Percentiles rank a stretch among this genome's conserved stretches.
These are phyloP conservation scores for Pseudolaguvia tuberculata DNA, from an alignment of 2,113 vertebrate genomes.

Conservation along the genomic window DNA sequence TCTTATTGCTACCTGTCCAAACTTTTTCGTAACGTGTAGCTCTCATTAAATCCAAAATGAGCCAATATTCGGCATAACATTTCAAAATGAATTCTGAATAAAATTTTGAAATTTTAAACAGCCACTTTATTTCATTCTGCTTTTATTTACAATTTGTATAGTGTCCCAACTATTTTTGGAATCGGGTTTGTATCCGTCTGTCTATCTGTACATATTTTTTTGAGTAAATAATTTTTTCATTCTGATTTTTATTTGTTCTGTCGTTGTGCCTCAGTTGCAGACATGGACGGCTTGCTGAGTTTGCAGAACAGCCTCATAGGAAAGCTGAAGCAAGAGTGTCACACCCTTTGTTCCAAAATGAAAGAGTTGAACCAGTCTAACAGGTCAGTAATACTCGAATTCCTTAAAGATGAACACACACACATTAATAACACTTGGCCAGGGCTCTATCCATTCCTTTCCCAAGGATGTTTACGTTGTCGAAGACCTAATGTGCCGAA, in stretches of 20 bases:
- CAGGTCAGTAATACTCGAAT: slow-evolving; percentile 66
- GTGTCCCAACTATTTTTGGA: too few relatives aligned
- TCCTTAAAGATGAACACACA: slow-evolving; percentile 3
- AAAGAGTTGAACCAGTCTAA: slow-evolving; percentile 74
- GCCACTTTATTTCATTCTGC: too few relatives aligned
- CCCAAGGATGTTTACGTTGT: slow-evolving; percentile 11
- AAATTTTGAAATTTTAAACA: too few relatives aligned
- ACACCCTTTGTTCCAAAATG: slow-evolving; percentile 71
- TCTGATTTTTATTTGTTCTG: not conserved
- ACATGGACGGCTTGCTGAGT: slow-evolving; percentile 76
- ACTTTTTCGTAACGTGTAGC: too few relatives aligned
- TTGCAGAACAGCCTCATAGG: slow-evolving; percentile 83
- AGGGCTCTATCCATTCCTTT: not conserved
- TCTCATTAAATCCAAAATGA: too few relatives aligned
- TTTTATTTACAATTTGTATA: too few relatives aligned
- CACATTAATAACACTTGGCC: not conserved
- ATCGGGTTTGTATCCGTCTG: too few relatives aligned
- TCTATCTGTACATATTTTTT: too few relatives aligned
- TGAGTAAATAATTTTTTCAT: too few relatives aligned
- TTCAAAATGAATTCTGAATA: too few relatives aligned
- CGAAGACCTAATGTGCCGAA: not conserved
- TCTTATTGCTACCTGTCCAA: too few relatives aligned
- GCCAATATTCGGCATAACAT: too few relatives aligned
- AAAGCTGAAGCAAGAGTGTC: slow-evolving; percentile 84
- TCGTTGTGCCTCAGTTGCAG: slow-evolving; percentile 71